Evolutionary conservation across 1,140 invertebrate species (phyloP), one percentile per base, ranked within the genome.

Genomic region (Plodia interpunctella): DNA sequence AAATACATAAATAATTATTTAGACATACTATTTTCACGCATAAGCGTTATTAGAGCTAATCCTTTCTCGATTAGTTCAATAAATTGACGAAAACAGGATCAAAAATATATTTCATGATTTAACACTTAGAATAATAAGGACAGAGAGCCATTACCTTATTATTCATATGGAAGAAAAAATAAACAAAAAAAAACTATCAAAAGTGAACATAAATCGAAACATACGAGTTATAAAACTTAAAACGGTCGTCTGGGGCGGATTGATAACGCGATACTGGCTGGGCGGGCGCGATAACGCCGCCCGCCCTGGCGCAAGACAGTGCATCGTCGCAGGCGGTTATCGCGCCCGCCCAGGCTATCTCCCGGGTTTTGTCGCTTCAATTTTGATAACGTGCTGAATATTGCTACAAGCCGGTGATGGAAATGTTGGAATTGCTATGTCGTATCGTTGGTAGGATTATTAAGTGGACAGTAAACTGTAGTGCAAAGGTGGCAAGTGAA

Each of bases 211-310:
- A 53, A 53, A 53, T 53, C 21, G 51, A n/a, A 13, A 53, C 51
- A 53, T 53, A 53, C 51, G 19, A 53, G 51, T 53, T 53, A 53
- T 53, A 53, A 53, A 53, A 53, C 51, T 53, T 53, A 53, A 53
- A 53, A 53, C 51, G 51, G 51, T 53, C 51, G 51, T 53, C 51
- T 53, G 51, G 51, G 51, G 51, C 51, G 51, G 51, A 53, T 53
- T 53, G 51, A 53, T 53, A 53, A 53, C 20, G 51, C 51, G 51
- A 53, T 53, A 53, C 51, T 20, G 51, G 51, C 51, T 53, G 51
- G 51, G 51, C 51, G 51, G 52, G 56, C 38, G 56, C 28, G 60
- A 66, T 62, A 67, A 63, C 55, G 59, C 19, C 30, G 51, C 59
- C 30, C 28, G 56, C 53, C 55, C 51, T 13, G 51, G 21, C 51